These are phyloP conservation scores for Myrmecophaga tridactyla DNA, from an alignment of 2,113 vertebrate species.

Conservation along the genomic window DNA sequence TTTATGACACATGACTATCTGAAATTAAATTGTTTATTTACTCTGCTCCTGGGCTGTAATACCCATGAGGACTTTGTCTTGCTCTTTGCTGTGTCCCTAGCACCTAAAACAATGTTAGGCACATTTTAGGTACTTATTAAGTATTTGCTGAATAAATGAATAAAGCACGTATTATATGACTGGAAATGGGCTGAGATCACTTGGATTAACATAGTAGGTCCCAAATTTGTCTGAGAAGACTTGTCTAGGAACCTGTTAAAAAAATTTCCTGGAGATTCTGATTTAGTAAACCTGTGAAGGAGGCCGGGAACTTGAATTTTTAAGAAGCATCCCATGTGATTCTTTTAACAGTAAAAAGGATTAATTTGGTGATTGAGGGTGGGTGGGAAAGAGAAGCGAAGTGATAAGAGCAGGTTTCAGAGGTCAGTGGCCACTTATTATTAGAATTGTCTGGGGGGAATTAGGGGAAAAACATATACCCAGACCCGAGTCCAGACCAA, in stretches of 20 bases:
- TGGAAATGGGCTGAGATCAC: background rate
- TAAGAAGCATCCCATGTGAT: background rate
- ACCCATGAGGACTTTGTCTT: background rate
- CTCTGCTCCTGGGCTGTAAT: background rate
- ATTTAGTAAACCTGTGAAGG: background rate
- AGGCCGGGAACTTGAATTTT: background rate
- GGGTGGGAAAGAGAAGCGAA: background rate
- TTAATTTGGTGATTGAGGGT: background rate
- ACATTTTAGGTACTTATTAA: background rate
- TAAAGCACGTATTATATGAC: background rate
- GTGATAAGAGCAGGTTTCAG: background rate
- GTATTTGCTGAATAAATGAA: background rate
- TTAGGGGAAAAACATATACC: background rate
- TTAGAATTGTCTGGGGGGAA: background rate
- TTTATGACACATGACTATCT: background rate
- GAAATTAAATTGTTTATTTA: background rate
- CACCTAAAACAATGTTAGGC: background rate
- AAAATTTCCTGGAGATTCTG: background rate
- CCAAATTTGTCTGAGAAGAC: background rate
- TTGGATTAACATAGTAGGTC: background rate
- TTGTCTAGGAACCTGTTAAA: background rate
- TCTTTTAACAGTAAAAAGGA: background rate
- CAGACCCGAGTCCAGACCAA: background rate
- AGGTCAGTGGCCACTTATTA: background rate
- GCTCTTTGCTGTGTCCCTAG: background rate